Conservation (phyloP, 2,888 invertebrate species). For the Griposia aprilina region DNA sequence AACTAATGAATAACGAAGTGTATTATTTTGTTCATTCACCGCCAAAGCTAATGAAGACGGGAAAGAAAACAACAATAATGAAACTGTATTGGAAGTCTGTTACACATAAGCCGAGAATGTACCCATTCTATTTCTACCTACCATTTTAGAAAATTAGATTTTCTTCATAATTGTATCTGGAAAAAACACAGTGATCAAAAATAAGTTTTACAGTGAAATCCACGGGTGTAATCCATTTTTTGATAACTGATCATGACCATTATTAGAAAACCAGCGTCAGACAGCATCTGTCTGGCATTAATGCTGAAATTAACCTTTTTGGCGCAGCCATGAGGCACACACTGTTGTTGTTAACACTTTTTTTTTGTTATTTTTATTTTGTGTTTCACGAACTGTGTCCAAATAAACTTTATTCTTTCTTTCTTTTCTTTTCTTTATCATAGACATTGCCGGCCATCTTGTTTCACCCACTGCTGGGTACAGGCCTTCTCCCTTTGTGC, state of each 20-base stretch:
- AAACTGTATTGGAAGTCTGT: neutral
- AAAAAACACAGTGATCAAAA: neutral
- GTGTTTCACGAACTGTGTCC: no score
- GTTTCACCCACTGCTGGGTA: neutral
- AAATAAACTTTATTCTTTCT: no score
- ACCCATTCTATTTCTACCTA: neutral
- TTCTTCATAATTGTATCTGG: neutral
- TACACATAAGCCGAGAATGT: neutral
- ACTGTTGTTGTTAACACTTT: no score
- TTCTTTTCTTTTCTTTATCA: no score
- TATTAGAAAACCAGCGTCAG: no score
- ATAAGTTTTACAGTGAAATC: no score
- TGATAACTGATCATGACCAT: no score
- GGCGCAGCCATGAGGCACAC: no score
- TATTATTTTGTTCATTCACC: neutral
- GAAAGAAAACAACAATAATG: slow-evolving; percentile 1
- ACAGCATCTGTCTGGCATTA: no score
- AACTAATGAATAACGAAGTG: neutral
- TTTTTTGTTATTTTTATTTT: no score
- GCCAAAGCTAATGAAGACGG: slow-evolving; percentile 1
- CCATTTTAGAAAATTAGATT: neutral
- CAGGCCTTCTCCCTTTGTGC: neutral
- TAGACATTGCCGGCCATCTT: neutral
- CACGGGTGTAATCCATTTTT: no score
- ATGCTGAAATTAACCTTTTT: no score